Evolutionary conservation across 2,888 invertebrate species (phyloP).

Genomic region (Hydrotaea diabolus): DNA sequence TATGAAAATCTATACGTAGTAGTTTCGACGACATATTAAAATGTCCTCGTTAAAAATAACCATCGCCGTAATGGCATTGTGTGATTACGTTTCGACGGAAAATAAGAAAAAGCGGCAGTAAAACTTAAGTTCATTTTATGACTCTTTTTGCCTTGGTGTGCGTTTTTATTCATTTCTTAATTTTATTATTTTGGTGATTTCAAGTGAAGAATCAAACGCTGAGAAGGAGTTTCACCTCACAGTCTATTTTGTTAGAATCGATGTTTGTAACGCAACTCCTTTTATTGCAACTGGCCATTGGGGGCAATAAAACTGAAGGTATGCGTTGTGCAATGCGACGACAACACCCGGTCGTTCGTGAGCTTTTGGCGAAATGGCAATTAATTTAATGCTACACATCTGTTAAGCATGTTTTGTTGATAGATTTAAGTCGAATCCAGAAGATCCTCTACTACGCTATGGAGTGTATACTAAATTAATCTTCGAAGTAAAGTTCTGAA

Average conservation of each 20-base stretch:
- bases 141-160: conserved; percentile 50
- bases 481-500: no score
- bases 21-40: not conserved
- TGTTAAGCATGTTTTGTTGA: no score
- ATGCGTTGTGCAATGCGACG: not conserved
- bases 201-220: conserved; percentile 57
- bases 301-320: not conserved
- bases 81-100: not conserved
- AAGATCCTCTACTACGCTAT: no score
- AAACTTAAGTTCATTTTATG: conserved; percentile 61
- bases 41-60: not conserved
- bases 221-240: conserved; percentile 17
- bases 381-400: not conserved
- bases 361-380: not conserved
- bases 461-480: no score
- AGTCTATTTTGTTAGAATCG: not conserved
- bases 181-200: conserved; percentile 61
- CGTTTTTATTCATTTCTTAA: conserved; percentile 60
- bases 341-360: not conserved
- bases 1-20: not conserved
- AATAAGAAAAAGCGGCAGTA: conserved; percentile 45
- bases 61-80: not conserved
- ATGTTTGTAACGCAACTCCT: not conserved
- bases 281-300: not conserved
- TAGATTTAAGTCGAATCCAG: no score